A percentile compares a stretch with the other conserved stretches of the same genome.
These are phyloP conservation scores for Drosophila burlai DNA, from an alignment of 1,140 invertebrate species.

Conservation along the genomic window DNA sequence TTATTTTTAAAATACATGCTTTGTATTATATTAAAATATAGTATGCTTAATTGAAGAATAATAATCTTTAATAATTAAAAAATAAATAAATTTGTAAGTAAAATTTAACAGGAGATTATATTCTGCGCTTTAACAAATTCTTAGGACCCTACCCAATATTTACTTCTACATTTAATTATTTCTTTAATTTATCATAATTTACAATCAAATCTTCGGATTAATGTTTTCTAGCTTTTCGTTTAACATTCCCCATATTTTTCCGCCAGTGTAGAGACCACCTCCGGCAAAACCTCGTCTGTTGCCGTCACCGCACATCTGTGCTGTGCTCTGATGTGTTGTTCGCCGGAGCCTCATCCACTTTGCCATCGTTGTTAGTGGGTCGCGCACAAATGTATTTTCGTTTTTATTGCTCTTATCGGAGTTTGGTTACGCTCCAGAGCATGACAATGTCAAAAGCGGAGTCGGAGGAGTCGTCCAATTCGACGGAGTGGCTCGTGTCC, in stretches of 20 bases:
- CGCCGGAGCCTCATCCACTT: slow-evolving; percentile 34
- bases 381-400: slow-evolving; percentile 65
- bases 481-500: slow-evolving; percentile 42
- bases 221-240: no score
- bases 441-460: slow-evolving; percentile 74
- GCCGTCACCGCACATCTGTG: slow-evolving; percentile 50
- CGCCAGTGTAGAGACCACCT: slow-evolving; percentile 36
- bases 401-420: slow-evolving; percentile 84
- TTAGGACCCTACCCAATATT: no score
- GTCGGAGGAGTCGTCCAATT: slow-evolving; percentile 26
- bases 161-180: not conserved
- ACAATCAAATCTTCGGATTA: not conserved
- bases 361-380: slow-evolving; percentile 49
- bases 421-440: slow-evolving; percentile 82
- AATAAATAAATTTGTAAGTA: no score
- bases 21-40: no score
- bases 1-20: no score
- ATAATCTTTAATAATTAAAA: no score
- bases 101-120: no score
- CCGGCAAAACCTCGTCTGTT: slow-evolving; percentile 15
- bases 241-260: slow-evolving; percentile 1
- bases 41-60: no score
- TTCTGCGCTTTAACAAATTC: no score
- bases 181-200: no score
- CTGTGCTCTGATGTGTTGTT: slow-evolving; percentile 38